A percentile compares a stretch with the other conserved stretches of the same genome.
Conservation (phyloP, 2,888 invertebrate species). For the Tanaodytes sp. region DNA sequence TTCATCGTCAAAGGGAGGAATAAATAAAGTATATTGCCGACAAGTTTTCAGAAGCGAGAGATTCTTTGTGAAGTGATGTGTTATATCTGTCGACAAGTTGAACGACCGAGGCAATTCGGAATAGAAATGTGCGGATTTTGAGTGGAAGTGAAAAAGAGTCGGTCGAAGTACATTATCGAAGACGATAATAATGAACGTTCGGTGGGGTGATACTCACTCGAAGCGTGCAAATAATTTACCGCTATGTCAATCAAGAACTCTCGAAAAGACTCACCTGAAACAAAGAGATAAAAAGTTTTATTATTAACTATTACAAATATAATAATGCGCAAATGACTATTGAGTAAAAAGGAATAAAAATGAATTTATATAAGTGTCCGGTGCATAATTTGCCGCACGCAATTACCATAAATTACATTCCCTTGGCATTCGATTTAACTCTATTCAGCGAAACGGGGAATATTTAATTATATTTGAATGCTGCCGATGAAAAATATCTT, state of each 20-base stretch:
- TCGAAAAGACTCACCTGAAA: constrained; percentile 50
- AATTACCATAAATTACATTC: constrained; percentile 52
- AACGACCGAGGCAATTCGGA: constrained; percentile 37
- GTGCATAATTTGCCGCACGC: constrained; percentile 30
- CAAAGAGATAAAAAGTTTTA: constrained; percentile 39
- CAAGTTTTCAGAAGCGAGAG: constrained; percentile 25
- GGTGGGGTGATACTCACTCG: constrained; percentile 41
- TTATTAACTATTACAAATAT: constrained; percentile 39
- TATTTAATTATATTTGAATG: constrained; percentile 49
- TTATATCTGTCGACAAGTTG: constrained; percentile 38
- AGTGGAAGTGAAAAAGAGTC: neutral
- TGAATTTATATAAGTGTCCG: constrained; percentile 42
- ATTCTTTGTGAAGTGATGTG: constrained; percentile 12
- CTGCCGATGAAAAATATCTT: constrained; percentile 34
- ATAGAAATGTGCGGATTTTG: constrained; percentile 26
- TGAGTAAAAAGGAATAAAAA: constrained; percentile 23
- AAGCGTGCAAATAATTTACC: constrained; percentile 41
- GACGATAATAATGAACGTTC: constrained; percentile 20
- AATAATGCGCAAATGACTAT: constrained; percentile 39
- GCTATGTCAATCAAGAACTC: constrained; percentile 43
- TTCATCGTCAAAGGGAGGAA: constrained; percentile 23
- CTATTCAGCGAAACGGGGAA: constrained; percentile 40
- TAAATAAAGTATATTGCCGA: constrained; percentile 29
- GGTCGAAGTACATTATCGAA: constrained; percentile 15
- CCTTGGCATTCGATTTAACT: constrained; percentile 42